A percentile compares a stretch with the other conserved stretches of the same genome.
phyloP scores from a whole-genome alignment of 2,113 vertebrate species.

The Peromyscus polionotus region DNA sequence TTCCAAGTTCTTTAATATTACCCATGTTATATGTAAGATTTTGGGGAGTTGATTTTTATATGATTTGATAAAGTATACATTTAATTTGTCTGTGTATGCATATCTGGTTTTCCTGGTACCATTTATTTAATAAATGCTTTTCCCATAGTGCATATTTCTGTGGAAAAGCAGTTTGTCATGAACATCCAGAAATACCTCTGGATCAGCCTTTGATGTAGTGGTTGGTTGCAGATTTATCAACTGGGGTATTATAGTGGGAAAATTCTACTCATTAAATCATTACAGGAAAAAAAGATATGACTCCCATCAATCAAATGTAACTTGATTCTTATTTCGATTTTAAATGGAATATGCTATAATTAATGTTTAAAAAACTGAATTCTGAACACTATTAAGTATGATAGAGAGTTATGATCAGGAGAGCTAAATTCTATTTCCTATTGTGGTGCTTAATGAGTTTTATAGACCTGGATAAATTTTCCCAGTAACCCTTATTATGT shows the following conservation, averaged over 20 bases:
- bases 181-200: neutral
- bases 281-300: conserved; percentile 31
- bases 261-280: neutral
- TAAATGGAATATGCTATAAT: neutral
- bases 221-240: neutral
- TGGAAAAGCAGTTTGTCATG: neutral
- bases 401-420: neutral
- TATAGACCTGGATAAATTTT: neutral
- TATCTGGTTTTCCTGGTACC: neutral
- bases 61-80: neutral
- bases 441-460: neutral
- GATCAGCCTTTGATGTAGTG: neutral
- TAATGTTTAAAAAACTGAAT: neutral
- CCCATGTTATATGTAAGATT: neutral
- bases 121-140: neutral
- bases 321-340: conserved; percentile 44
- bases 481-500: neutral
- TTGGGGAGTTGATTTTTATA: neutral
- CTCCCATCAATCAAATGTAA: neutral
- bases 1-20: neutral
- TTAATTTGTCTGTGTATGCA: neutral
- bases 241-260: neutral
- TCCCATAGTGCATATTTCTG: neutral
- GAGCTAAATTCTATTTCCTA: conserved; percentile 26
- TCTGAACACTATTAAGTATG: neutral